Conservation (phyloP, 35 echinoderm and acorn worm genomes). For the Apostichopus parvimensis region DNA sequence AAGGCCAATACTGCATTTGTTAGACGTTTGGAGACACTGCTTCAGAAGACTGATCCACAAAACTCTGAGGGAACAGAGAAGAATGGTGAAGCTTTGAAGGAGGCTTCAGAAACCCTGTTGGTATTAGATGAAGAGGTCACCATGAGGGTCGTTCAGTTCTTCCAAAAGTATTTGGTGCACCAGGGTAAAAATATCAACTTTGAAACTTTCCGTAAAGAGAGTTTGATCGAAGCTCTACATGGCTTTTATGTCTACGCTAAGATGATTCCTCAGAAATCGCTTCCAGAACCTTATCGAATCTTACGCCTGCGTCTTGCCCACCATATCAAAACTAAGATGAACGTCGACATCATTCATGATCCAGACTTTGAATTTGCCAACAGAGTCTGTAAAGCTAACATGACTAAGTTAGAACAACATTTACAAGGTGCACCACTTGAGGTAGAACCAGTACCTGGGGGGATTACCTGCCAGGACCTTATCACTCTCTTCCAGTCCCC, state of each 20-base stretch:
- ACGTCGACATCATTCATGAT: conserved; percentile 37
- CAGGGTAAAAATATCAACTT: conserved; percentile 32
- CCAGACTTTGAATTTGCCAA: conserved; percentile 38
- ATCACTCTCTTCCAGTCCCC: conserved; percentile 15
- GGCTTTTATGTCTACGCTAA: conserved; percentile 35
- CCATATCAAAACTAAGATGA: conserved; percentile 4
- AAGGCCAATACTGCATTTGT: conserved; percentile 5
- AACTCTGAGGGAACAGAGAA: neutral
- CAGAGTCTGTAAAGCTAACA: conserved; percentile 44
- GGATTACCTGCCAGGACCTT: conserved; percentile 7
- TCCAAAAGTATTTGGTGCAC: conserved; percentile 17
- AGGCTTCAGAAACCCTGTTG: neutral
- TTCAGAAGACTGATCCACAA: neutral
- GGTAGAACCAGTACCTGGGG: neutral
- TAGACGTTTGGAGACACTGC: neutral
- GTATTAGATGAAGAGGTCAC: conserved; percentile 18
- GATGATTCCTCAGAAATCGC: conserved; percentile 14
- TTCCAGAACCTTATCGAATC: conserved; percentile 36
- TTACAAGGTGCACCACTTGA: conserved; percentile 18
- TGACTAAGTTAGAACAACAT: conserved; percentile 12
- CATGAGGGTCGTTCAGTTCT: neutral
- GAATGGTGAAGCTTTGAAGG: neutral
- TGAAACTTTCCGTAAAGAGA: neutral
- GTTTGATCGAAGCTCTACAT: neutral
- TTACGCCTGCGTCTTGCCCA: conserved; percentile 44